phyloP scores from a whole-genome alignment of 2,113 vertebrate species.

The Strix aluco region DNA sequence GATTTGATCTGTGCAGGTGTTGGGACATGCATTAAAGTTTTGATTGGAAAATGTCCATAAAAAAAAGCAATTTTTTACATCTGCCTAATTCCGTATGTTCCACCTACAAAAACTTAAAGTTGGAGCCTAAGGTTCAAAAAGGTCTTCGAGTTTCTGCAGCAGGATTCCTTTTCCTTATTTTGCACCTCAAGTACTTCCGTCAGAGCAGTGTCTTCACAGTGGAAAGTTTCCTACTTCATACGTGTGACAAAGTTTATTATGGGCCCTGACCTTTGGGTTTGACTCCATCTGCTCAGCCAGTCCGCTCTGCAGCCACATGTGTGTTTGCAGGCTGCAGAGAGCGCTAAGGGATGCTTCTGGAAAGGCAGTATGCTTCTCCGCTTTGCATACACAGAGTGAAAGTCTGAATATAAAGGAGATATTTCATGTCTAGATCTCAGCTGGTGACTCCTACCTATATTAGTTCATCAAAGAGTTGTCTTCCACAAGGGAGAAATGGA shows the following conservation, averaged over 20 bases:
- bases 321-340: not conserved
- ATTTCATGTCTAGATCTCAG: not conserved
- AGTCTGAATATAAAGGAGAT: not conserved
- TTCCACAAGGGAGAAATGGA: not conserved
- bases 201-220: not conserved
- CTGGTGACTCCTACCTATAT: not conserved
- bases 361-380: not conserved
- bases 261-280: not conserved
- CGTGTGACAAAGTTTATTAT: not conserved
- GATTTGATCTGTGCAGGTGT: not conserved
- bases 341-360: not conserved
- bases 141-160: not conserved
- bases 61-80: not conserved
- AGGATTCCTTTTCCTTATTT: not conserved
- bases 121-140: not conserved
- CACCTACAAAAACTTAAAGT: not conserved
- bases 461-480: not conserved
- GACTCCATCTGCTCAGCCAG: not conserved
- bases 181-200: not conserved
- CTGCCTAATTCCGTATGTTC: not conserved
- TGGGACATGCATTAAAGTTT: not conserved
- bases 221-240: not conserved
- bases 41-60: not conserved
- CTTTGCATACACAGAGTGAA: not conserved
- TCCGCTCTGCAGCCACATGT: fast-evolving